phyloP scores from a whole-genome alignment of 2,888 invertebrate species.

The Dorcus parallelipipedus region DNA sequence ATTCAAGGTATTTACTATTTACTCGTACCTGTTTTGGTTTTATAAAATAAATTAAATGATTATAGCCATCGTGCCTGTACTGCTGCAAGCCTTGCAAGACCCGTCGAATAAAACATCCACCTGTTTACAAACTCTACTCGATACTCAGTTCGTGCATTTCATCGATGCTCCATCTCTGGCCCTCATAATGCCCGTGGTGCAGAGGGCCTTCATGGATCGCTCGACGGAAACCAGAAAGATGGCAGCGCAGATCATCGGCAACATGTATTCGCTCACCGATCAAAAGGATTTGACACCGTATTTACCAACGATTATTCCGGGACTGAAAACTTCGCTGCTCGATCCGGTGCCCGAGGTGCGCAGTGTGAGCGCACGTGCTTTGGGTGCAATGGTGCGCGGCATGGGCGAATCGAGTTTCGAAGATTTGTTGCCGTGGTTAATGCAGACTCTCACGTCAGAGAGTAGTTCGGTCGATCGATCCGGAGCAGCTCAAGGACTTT shows the following conservation, averaged over 20 bases:
- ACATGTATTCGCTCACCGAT: constrained; percentile 98
- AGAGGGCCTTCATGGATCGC: constrained; percentile 95
- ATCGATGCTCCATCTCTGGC: constrained; percentile 98
- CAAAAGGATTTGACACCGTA: constrained; percentile 98
- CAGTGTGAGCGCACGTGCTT: constrained; percentile 90
- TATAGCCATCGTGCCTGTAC: constrained; percentile 77
- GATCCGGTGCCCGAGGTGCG: constrained; percentile 99
- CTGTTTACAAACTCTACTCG: constrained; percentile 89
- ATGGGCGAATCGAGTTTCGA: constrained; percentile 97
- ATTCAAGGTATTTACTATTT: constrained; percentile 67
- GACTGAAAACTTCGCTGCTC: constrained; percentile 88
- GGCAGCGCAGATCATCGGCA: constrained; percentile 99
- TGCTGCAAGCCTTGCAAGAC: constrained; percentile 90
- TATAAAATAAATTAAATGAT: not conserved
- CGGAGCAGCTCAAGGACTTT: constrained; percentile 87
- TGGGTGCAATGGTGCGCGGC: constrained; percentile 96
- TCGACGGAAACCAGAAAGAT: constrained; percentile 98
- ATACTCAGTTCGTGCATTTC: constrained; percentile 97
- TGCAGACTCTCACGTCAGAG: constrained; percentile 96
- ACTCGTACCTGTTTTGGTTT: not conserved
- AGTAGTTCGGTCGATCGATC: constrained; percentile 92
- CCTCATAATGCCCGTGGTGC: constrained; percentile 98
- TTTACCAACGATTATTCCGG: constrained; percentile 93
- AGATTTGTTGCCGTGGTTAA: constrained; percentile 95
- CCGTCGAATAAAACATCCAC: constrained; percentile 92